phyloP scores from a whole-genome alignment of 1,140 invertebrate species.

The Leptoteleia sp. region DNA sequence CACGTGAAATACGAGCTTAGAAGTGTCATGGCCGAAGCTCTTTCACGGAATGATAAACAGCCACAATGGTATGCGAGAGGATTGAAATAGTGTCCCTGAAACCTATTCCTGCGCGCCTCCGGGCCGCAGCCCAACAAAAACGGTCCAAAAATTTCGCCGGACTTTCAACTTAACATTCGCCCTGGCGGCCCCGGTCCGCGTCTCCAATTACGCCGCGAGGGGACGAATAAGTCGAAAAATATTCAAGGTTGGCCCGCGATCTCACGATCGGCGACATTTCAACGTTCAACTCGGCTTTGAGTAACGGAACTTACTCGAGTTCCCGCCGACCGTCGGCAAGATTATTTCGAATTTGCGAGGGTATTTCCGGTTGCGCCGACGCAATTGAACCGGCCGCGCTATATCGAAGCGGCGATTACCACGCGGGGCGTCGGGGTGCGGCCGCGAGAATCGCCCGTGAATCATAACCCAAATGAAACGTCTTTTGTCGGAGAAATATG shows the following conservation, averaged over 20 bases:
- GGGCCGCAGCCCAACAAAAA: conserved; percentile 38
- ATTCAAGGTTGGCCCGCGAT: conserved; percentile 32
- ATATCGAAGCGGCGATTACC: neutral
- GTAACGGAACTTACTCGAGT: conserved; percentile 19
- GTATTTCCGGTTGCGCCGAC: conserved; percentile 8
- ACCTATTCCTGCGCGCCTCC: conserved; percentile 58
- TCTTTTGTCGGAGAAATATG: conserved; percentile 59
- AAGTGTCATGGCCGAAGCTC: conserved; percentile 66
- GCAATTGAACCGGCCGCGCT: neutral
- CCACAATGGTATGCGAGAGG: conserved; percentile 59
- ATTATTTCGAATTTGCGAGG: conserved; percentile 9
- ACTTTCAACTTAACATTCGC: conserved; percentile 52
- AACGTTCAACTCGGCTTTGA: conserved; percentile 27
- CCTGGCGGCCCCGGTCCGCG: conserved; percentile 23
- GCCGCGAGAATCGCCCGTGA: conserved; percentile 28
- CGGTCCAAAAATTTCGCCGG: conserved; percentile 47
- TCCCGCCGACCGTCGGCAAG: conserved; percentile 10
- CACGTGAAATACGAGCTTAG: conserved; percentile 66
- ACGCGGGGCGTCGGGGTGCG: neutral
- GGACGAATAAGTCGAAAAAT: conserved; percentile 43
- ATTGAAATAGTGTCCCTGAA: conserved; percentile 68
- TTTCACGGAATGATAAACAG: conserved; percentile 66
- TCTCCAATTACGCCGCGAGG: conserved; percentile 55
- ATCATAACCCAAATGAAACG: conserved; percentile 30
- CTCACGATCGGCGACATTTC: conserved; percentile 15